These are phyloP conservation scores for Hypanus sabinus DNA, from an alignment of 2,113 vertebrate species.

Conservation along the genomic window DNA sequence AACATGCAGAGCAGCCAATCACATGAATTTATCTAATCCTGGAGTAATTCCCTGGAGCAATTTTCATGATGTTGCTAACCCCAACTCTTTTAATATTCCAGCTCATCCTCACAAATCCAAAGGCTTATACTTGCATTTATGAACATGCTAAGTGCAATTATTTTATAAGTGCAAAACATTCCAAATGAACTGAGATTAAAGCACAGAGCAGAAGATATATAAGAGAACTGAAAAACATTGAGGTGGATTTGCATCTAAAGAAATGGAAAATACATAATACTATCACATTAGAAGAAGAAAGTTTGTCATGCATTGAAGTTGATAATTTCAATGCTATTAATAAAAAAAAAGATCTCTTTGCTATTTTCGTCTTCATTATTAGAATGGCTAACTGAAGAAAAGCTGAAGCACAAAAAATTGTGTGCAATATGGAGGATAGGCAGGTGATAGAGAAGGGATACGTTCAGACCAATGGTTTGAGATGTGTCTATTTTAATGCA, in stretches of 20 bases:
- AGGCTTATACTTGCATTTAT: slow-evolving; percentile 31
- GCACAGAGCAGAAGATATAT: slow-evolving; percentile 23
- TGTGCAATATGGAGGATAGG: too few species aligned
- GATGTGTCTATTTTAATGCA: too few species aligned
- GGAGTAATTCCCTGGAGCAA: slow-evolving; percentile 9
- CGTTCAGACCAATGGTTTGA: too few species aligned
- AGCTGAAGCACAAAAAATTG: too few species aligned
- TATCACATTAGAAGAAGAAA: neutral
- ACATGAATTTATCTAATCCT: slow-evolving; percentile 6
- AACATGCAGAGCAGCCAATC: slow-evolving; percentile 18
- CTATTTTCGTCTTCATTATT: neutral
- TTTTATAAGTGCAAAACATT: slow-evolving; percentile 25
- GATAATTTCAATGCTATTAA: neutral
- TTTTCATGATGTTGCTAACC: slow-evolving; percentile 33
- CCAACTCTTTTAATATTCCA: slow-evolving; percentile 18
- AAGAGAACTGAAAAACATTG: slow-evolving; percentile 8
- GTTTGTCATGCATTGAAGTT: neutral
- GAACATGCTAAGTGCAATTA: slow-evolving; percentile 30
- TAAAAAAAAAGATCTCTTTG: neutral
- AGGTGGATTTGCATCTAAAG: slow-evolving; percentile 3
- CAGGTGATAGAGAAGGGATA: too few species aligned
- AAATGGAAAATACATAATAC: neutral
- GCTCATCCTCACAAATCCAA: slow-evolving; percentile 7
- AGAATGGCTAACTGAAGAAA: neutral
- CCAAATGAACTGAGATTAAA: slow-evolving; percentile 17